A percentile compares a stretch with the other conserved stretches of the same genome.
Evolutionary conservation across 2,113 vertebrate genomes (phyloP).

Genomic region (Cololabis saira): DNA sequence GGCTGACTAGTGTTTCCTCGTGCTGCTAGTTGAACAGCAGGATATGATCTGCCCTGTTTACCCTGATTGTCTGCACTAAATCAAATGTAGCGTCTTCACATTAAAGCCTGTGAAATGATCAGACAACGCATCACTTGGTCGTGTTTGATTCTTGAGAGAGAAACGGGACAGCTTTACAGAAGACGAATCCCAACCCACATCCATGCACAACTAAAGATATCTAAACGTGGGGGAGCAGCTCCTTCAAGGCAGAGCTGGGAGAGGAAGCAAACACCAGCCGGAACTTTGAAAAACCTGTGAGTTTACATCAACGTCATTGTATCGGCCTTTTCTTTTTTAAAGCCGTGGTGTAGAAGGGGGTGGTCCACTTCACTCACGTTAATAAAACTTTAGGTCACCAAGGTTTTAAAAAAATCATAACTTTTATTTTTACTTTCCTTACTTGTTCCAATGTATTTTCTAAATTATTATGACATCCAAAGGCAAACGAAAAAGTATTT

Average conservation of each 20-base stretch:
- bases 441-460: too few relatives aligned
- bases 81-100: conserved; percentile 50
- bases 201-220: conserved; percentile 51
- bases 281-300: conserved; percentile 41
- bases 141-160: conserved; percentile 61
- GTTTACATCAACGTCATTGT: conserved; percentile 36
- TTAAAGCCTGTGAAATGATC: conserved; percentile 12
- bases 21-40: conserved; percentile 16
- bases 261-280: conserved; percentile 48
- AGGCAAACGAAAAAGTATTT: too few relatives aligned
- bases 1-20: conserved; percentile 14
- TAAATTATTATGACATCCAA: too few relatives aligned
- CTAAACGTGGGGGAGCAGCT: conserved; percentile 41
- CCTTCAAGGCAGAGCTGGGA: conserved; percentile 1
- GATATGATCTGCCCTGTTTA: too few relatives aligned
- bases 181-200: conserved; percentile 58
- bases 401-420: too few relatives aligned
- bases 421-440: too few relatives aligned
- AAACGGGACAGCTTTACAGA: conserved; percentile 54
- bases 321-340: too few relatives aligned
- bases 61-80: conserved; percentile 31
- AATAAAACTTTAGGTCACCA: too few relatives aligned
- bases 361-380: too few relatives aligned
- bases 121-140: conserved; percentile 31
- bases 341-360: too few relatives aligned